Conservation (phyloP, 2,797 vertebrate genomes). For the Phrynocephalus vlangalii region DNA sequence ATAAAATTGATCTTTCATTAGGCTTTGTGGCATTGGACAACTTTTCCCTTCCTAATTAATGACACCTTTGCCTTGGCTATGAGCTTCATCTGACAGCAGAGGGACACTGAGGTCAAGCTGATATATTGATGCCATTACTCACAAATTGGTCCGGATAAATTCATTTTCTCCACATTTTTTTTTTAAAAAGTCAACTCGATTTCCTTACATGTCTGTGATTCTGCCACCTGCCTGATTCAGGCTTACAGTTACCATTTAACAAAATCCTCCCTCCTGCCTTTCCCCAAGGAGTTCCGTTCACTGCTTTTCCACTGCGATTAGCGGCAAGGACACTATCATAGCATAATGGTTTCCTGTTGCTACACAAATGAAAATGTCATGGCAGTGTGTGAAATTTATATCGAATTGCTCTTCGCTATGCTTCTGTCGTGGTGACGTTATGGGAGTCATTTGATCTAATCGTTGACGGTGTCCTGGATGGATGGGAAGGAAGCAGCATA, state of each 20-base stretch:
- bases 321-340: slow-evolving; percentile 47
- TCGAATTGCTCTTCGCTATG: slow-evolving; percentile 37
- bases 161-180: slow-evolving; percentile 6
- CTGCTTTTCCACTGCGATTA: slow-evolving; percentile 3
- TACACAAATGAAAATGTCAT: slow-evolving; percentile 39
- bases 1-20: not conserved
- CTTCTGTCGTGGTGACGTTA: slow-evolving; percentile 34
- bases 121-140: slow-evolving; percentile 12
- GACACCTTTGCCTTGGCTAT: not conserved
- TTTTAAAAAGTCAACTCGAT: not conserved
- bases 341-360: slow-evolving; percentile 45
- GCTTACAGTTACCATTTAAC: slow-evolving; percentile 33
- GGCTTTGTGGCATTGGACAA: not conserved
- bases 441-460: slow-evolving; percentile 46
- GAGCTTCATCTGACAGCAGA: not conserved
- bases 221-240: slow-evolving; percentile 7
- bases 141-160: slow-evolving; percentile 4
- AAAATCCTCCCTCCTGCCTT: slow-evolving; percentile 9
- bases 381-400: slow-evolving; percentile 32
- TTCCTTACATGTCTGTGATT: slow-evolving; percentile 6
- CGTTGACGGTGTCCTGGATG: slow-evolving; percentile 13
- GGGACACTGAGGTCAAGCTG: not conserved
- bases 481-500: not conserved
- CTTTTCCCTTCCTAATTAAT: slow-evolving; percentile 1
- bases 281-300: not conserved